Base-by-base conservation (phyloP, 2,888 invertebrate genomes). In the Drosophila neotestacea region DNA sequence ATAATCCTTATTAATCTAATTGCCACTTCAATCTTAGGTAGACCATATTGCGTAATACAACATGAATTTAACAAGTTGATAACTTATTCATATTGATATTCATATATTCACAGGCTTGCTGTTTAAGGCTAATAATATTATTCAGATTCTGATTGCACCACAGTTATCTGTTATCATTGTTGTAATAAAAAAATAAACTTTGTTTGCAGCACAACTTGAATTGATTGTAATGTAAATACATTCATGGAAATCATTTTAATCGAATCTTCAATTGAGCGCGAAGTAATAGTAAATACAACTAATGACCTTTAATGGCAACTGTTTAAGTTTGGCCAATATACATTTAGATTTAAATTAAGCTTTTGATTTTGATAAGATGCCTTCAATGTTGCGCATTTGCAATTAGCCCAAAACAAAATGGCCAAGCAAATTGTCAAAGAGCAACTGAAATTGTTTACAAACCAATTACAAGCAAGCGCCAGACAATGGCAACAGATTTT, bases 391-490 rank as follows among this genome's bases (percentile, higher is more conserved):
- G 59, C 28, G 73, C 79, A 65, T 82, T 79, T 52, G 73, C 85
- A 84, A 86, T 88, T 84, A 86, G 74, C 85, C 59, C 38, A 73
- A 58, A 70, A 56, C 46, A 70, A 87, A 87, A 79, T 73, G 77
- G 72, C 65, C 70, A 60, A 54, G 65, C 54, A 74, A 74, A 88
- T 85, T 88, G 85, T 88, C 89, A 88, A 85, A 85, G 84, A 72
- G 62, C 71, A 70, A 71, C 50, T 61, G 58, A 83, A 85, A 88
- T 83, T 89, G 89, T 89, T 85, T 89, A 85, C 88, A 80, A 89
- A 78, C 78, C 88, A 85, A 89, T 89, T 89, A 85, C 85, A 73
- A 70, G 71, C 55, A 56, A 70, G 42, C 54, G 55, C 47, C 42
- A 76, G 73, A 88, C 86, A 88, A 85, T 74, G 76, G 80, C 83